These are phyloP conservation scores for Eupithecia dodoneata DNA, from an alignment of 2,888 invertebrate genomes.

Conservation along the genomic window DNA sequence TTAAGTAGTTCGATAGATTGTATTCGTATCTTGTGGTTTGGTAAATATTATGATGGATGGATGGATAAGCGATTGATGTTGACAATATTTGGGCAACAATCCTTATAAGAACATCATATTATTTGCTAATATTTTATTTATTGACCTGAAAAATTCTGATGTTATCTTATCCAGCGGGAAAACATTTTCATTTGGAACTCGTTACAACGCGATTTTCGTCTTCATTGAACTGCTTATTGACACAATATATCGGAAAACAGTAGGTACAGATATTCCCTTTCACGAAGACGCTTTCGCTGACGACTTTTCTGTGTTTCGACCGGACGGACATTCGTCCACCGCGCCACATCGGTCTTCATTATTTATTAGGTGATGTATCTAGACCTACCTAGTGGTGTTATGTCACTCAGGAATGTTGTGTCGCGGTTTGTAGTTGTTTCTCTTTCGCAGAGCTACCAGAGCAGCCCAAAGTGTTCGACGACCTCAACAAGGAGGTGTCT, in stretches of 20 bases:
- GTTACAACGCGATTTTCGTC: conserved; percentile 21
- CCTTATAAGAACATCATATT: background rate
- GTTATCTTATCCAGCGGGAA: conserved; percentile 7
- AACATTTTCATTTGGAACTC: conserved; percentile 29
- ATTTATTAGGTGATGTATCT: no score
- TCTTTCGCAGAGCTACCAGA: conserved; percentile 87
- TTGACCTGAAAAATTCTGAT: conserved; percentile 9
- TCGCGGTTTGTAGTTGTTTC: no score
- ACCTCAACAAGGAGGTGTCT: conserved; percentile 86
- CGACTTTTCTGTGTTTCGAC: no score
- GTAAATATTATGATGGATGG: background rate
- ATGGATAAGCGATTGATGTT: background rate
- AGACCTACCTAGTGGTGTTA: no score
- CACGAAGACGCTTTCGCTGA: no score
- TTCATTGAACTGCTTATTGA: conserved; percentile 30
- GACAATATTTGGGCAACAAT: background rate
- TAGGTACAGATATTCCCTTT: background rate
- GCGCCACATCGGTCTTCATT: no score
- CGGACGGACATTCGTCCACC: no score
- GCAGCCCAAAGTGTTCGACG: conserved; percentile 89
- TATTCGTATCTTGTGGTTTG: no score
- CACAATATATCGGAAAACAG: conserved; percentile 20
- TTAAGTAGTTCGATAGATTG: no score
- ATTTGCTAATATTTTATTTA: conserved; percentile 1
- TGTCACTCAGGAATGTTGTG: no score